These are phyloP conservation scores for Cryptus armator DNA, from an alignment of 2,888 invertebrate genomes.

Conservation along the genomic window DNA sequence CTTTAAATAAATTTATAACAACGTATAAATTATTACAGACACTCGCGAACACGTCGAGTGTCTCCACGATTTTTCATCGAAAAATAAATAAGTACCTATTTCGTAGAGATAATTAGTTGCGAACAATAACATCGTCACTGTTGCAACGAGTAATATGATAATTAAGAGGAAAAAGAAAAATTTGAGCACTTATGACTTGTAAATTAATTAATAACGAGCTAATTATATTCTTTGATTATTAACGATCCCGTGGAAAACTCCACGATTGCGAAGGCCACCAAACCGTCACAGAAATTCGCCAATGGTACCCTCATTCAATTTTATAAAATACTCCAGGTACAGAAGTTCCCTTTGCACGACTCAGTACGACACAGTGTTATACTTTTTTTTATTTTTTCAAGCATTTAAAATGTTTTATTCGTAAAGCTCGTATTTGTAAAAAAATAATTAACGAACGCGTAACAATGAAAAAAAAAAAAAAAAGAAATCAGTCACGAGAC, in stretches of 20 bases:
- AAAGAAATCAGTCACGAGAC: slow-evolving; percentile 17
- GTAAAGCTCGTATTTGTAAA: slow-evolving; percentile 26
- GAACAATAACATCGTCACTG: slow-evolving; percentile 55
- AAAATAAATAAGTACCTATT: slow-evolving; percentile 51
- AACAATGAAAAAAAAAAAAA: neutral
- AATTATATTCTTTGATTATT: slow-evolving; percentile 34
- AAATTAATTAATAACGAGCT: slow-evolving; percentile 25
- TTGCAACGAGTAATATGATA: slow-evolving; percentile 29
- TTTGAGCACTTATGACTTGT: slow-evolving; percentile 28
- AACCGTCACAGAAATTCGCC: slow-evolving; percentile 6
- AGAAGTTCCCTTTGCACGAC: slow-evolving; percentile 34
- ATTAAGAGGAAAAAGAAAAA: slow-evolving; percentile 7
- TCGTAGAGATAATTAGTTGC: too few species aligned
- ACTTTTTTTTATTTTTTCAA: slow-evolving; percentile 8
- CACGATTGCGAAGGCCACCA: slow-evolving; percentile 15
- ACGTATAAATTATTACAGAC: slow-evolving; percentile 71
- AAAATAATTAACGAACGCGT: slow-evolving; percentile 8
- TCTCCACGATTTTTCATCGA: slow-evolving; percentile 49
- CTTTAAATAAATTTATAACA: slow-evolving; percentile 71
- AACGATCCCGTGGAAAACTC: neutral
- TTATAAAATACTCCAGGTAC: slow-evolving; percentile 52
- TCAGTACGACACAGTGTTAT: slow-evolving; percentile 32
- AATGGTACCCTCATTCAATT: slow-evolving; percentile 4
- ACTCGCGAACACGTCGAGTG: slow-evolving; percentile 47
- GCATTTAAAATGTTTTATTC: neutral